These are phyloP conservation scores for Sebastes diploproa DNA, from an alignment of 2,797 vertebrate genomes.

Conservation along the genomic window DNA sequence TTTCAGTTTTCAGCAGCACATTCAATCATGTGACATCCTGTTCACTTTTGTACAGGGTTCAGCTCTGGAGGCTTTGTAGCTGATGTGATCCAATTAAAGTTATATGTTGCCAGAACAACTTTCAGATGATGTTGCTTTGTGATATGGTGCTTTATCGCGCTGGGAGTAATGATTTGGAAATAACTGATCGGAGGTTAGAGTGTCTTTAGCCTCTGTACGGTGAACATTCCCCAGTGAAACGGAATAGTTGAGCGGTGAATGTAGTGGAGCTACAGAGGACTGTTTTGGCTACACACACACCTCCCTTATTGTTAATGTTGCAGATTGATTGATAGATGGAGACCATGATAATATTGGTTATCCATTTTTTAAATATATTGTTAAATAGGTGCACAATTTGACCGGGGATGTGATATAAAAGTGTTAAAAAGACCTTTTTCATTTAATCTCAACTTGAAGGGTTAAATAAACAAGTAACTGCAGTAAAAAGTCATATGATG, in stretches of 20 bases:
- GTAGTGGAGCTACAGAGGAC: no score
- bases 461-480: constrained; percentile 50
- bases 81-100: neutral
- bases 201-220: neutral
- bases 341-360: no score
- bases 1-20: constrained; percentile 12
- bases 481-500: constrained; percentile 71
- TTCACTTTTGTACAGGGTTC: constrained; percentile 1
- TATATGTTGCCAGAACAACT: neutral
- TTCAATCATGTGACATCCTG: constrained; percentile 45
- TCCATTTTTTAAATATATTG: neutral
- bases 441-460: neutral
- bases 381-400: neutral
- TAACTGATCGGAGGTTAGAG: neutral
- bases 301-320: no score
- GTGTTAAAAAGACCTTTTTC: neutral
- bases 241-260: neutral
- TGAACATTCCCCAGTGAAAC: neutral
- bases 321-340: no score
- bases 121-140: neutral
- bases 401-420: neutral
- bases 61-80: constrained; percentile 16
- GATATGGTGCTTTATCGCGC: neutral
- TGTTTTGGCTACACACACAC: no score
- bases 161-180: neutral